Evolutionary conservation across 1,140 invertebrate species (phyloP).

Genomic region (Centruroides sculpturatus): DNA sequence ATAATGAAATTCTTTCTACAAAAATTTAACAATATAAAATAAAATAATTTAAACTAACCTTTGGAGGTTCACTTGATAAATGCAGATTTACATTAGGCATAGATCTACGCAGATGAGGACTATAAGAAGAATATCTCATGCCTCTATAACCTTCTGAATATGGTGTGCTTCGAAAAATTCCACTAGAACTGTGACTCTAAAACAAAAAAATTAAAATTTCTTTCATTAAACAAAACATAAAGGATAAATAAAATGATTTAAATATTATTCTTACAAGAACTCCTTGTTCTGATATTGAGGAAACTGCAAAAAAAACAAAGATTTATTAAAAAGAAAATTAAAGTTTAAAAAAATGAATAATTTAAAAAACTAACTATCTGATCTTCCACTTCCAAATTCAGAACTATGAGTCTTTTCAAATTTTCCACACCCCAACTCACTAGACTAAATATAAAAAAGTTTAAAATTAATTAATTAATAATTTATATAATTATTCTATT

Average conservation of each 20-base stretch:
- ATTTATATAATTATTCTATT: no score
- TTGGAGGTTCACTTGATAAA: slow-evolving; percentile 62
- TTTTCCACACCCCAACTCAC: slow-evolving; percentile 22
- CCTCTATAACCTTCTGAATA: slow-evolving; percentile 51
- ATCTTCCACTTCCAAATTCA: slow-evolving; percentile 87
- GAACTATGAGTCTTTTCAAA: slow-evolving; percentile 89
- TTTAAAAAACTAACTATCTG: slow-evolving; percentile 59
- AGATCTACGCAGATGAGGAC: slow-evolving; percentile 59
- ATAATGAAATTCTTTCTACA: no score
- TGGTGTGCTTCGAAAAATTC: slow-evolving; percentile 49
- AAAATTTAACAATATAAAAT: background rate
- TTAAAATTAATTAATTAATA: background rate
- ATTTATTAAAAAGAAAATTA: slow-evolving; percentile 1
- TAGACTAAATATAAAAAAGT: background rate
- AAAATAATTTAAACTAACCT: slow-evolving; percentile 24
- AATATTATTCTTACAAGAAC: slow-evolving; percentile 27
- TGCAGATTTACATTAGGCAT: slow-evolving; percentile 68
- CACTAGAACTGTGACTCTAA: slow-evolving; percentile 41
- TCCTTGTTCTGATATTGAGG: slow-evolving; percentile 74
- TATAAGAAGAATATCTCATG: slow-evolving; percentile 21
- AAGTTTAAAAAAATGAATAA: background rate
- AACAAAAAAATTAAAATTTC: background rate
- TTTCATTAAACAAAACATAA: slow-evolving; percentile 1
- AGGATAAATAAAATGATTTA: background rate
- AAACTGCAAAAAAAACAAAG: slow-evolving; percentile 44